Percentiles rank a stretch among this genome's conserved stretches.
Evolutionary conservation across 2,113 vertebrate species (phyloP).

Genomic region (Cairina moschata): DNA sequence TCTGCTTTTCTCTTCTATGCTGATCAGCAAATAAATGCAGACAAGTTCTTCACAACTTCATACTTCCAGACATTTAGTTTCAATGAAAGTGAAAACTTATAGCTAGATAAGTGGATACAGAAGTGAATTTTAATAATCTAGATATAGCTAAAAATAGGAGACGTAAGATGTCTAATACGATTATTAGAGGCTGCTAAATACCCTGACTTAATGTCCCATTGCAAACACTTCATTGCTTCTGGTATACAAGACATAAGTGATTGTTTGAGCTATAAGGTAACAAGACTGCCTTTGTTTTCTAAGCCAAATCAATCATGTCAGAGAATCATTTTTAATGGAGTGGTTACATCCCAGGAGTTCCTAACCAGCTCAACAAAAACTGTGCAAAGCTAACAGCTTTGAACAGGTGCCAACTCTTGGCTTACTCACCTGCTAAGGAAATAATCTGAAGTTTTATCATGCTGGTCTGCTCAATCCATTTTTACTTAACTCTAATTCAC

Average conservation of each 20-base stretch:
- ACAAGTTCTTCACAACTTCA: background rate
- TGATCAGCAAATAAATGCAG: background rate
- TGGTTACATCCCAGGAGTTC: background rate
- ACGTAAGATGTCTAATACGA: background rate
- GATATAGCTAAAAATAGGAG: background rate
- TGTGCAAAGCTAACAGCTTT: background rate
- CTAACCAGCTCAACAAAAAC: background rate
- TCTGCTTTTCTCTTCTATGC: background rate
- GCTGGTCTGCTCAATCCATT: background rate
- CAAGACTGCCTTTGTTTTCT: background rate
- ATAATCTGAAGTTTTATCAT: background rate
- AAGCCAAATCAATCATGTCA: background rate
- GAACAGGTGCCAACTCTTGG: background rate
- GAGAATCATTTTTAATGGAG: constrained; percentile 5
- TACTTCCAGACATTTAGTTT: background rate
- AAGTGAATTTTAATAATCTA: background rate
- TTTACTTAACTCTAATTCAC: background rate
- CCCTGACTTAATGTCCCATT: background rate
- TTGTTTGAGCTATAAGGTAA: background rate
- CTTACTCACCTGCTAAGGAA: background rate
- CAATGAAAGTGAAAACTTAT: background rate
- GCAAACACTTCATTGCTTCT: background rate
- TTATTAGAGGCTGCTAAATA: background rate
- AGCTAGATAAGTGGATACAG: background rate
- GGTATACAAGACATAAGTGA: background rate